Base-by-base conservation (phyloP, 2,888 invertebrate genomes). In the Hypolimnas misippus region DNA sequence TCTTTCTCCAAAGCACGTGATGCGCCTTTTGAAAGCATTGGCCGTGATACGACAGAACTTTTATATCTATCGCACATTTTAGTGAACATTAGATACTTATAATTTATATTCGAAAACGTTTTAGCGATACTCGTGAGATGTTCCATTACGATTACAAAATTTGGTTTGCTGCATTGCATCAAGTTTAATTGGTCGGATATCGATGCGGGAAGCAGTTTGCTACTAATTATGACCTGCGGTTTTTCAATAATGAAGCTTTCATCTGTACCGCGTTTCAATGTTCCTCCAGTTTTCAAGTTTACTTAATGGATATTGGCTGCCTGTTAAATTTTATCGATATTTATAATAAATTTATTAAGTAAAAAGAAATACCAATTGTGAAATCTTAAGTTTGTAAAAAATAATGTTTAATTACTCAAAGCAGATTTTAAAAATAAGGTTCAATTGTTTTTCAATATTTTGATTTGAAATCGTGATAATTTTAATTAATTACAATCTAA, bases 1-100 rank as follows among this genome's bases (percentile, higher is more conserved):
- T 81, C 78, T 84, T 84, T 81, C 86, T 81, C 83, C 73, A 74
- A 78, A 74, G 80, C 84, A 87, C 84, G 86, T 86, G 81, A 87
- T 76, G 74, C 71, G 69, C 69, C 67, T 74, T 81, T 84, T 78
- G 87, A 87, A 86, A 87, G 88, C 78, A 77, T 77, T 78, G 79
- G 75, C 81, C 82, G 80, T 83, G 83, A 77, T 55, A 35, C 33
- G 38, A 54, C 49, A 35, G 42, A 49, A 65, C 46, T 58, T 62
- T 62, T 55, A 57, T 50, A 52, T 33, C 16, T 14, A 42, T 33
- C 0, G 14, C 6, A 5, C n/a, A 44, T 59, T 44, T 33, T 14
- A 3, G 12, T 12, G 33, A 14, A 19, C 21, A 19, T 25, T 25
- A 21, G 16, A n/a, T 7, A 46, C 25, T 33, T 44, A 52, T 16